Base-by-base conservation (phyloP, 2,888 invertebrate species). In the Meteorus cinctellus region DNA sequence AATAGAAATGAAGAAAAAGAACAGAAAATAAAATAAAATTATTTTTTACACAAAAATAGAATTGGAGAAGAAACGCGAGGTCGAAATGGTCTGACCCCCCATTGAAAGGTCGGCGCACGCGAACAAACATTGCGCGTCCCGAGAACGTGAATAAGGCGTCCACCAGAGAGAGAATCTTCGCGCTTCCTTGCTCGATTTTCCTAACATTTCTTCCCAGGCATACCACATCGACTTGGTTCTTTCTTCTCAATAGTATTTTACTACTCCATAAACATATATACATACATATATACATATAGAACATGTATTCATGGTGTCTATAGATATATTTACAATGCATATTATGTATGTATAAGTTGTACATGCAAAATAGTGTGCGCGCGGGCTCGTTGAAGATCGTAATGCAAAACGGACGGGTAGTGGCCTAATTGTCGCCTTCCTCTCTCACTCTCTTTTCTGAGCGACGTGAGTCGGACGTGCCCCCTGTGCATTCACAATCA, bases 341-440 rank as follows among this genome's bases (percentile, higher is more conserved):
- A 41, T 41, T 41, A 41, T 41, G 41, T 41, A 41, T 41, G 41
- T 41, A 41, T 41, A 41, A 41, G 41, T 48, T 12, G 48, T 69
- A 16, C 41, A 70, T 31, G 63, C n/a, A 60, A 27, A 12, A 65
- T 36, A 34, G 36, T 63, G 63, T 31, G 34, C 31, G 31, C 34
- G 29, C 63, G 55, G 19, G 45, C 67, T 55, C 65, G 63, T 55
- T 24, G 45, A 62, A 66, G 67, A 66, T 74, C 66, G 51, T 31
- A 59, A 55, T 34, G 73, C 48, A 72, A 55, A 72, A 68, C 73
- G 73, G 67, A 67, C 51, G 85, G 80, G 84, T 86, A 84, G 87
- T 84, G 85, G 82, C 85, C 85, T 88, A 88, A 88, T 88, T 86
- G 88, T 87, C 85, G 84, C 82, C 86, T 88, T 88, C 88, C 88